Evolutionary conservation across 2,113 vertebrate species (phyloP).

Genomic region (Tetrao urogallus): DNA sequence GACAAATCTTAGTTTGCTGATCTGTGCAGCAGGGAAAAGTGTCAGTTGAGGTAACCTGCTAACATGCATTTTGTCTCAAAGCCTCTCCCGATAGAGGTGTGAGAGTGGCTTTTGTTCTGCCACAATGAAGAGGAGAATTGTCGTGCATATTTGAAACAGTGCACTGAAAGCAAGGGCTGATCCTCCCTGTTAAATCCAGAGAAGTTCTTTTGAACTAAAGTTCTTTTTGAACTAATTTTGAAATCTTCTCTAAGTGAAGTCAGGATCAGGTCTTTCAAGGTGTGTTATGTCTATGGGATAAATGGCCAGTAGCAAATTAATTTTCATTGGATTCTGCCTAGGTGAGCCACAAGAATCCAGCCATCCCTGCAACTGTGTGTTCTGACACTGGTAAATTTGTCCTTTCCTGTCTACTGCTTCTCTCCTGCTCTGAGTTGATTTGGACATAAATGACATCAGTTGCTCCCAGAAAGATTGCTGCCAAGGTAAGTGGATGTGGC

Average conservation of each 20-base stretch:
- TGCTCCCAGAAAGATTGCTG: neutral
- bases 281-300: neutral
- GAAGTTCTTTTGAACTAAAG: neutral
- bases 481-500: neutral
- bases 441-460: neutral
- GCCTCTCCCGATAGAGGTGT: neutral
- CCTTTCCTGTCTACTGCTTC: neutral
- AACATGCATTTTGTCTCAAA: conserved; percentile 17
- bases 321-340: conserved; percentile 16
- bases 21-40: conserved; percentile 32
- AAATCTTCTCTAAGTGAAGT: neutral
- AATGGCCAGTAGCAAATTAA: neutral
- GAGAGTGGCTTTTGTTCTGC: conserved; percentile 41
- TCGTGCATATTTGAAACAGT: conserved; percentile 43
- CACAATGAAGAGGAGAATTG: neutral
- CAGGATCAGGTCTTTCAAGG: neutral
- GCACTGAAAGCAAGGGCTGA: neutral
- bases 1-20: conserved; percentile 31
- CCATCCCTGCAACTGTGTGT: neutral
- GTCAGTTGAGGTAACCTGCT: conserved; percentile 4
- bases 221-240: neutral
- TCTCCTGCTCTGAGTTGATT: neutral
- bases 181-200: conserved; percentile 16
- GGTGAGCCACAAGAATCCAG: neutral
- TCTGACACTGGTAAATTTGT: neutral